Conservation (phyloP, 2,888 invertebrate species). For the Callyntrura guangdongensis region DNA sequence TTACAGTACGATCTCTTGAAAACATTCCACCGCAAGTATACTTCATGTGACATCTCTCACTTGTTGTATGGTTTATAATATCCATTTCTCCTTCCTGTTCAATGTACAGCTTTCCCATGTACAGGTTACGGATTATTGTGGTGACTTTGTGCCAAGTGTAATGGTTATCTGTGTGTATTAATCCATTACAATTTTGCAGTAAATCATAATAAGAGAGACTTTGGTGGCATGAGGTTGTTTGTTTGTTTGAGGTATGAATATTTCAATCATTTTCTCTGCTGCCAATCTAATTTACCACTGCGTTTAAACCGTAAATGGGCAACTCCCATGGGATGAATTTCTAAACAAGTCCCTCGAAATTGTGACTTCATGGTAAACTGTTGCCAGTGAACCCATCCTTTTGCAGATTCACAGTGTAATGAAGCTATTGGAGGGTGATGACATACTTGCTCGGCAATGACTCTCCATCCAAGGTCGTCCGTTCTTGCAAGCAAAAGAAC, state of each 20-base stretch:
- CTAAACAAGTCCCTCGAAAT: conserved; percentile 99
- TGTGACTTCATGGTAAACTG: conserved; percentile 99
- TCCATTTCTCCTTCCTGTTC: conserved; percentile 99
- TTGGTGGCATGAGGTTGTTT: no score
- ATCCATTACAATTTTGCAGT: no score
- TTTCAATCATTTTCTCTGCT: not conserved
- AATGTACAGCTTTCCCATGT: conserved; percentile 99
- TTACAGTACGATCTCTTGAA: conserved; percentile 54
- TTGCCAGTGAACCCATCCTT: conserved; percentile 97
- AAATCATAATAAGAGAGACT: no score
- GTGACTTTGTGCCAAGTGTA: conserved; percentile 99
- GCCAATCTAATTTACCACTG: conserved; percentile 18
- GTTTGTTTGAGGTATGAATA: no score
- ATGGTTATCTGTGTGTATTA: conserved; percentile 93
- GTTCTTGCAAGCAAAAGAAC: conserved; percentile 97
- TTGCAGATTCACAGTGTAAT: conserved; percentile 94
- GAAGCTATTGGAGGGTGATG: conserved; percentile 99
- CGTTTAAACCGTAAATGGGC: conserved; percentile 88
- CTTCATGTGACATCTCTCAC: conserved; percentile 97
- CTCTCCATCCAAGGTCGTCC: conserved; percentile 97
- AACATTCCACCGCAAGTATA: conserved; percentile 90
- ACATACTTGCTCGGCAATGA: conserved; percentile 97
- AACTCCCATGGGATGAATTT: conserved; percentile 90
- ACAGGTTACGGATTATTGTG: conserved; percentile 99
- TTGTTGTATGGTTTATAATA: conserved; percentile 94